phyloP scores from a whole-genome alignment of 2,888 invertebrate genomes.

The Brachyopa scutellaris region DNA sequence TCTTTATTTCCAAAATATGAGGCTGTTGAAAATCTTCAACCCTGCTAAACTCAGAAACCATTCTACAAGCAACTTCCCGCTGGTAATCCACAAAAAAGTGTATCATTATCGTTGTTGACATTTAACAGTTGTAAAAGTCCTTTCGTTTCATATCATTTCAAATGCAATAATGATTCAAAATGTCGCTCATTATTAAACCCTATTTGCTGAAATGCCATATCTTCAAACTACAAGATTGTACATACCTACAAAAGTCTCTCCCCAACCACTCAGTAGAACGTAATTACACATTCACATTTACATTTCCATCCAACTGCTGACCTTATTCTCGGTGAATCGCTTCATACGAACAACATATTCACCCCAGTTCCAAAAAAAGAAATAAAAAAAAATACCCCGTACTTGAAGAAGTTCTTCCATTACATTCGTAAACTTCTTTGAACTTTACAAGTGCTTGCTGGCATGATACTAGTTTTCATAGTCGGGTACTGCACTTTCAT shows the following conservation, averaged over 20 bases:
- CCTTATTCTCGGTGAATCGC: conserved; percentile 48
- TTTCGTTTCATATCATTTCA: too few relatives aligned
- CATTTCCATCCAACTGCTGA: conserved; percentile 50
- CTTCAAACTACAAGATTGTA: conserved; percentile 33
- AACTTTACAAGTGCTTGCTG: conserved; percentile 70
- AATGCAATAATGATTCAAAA: too few relatives aligned
- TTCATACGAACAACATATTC: conserved; percentile 42
- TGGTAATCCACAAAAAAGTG: too few relatives aligned
- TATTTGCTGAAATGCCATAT: too few relatives aligned
- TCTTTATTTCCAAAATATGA: too few relatives aligned
- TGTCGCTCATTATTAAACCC: too few relatives aligned
- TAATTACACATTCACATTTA: conserved; percentile 50
- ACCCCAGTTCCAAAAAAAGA: background rate
- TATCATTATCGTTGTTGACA: too few relatives aligned
- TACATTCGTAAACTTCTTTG: conserved; percentile 66
- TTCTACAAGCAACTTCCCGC: too few relatives aligned
- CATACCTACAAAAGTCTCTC: conserved; percentile 39
- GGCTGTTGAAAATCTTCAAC: too few relatives aligned
- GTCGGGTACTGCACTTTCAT: conserved; percentile 50
- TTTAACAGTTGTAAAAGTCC: too few relatives aligned
- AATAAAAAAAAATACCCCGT: background rate
- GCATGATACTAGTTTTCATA: conserved; percentile 67
- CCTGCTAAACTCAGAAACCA: too few relatives aligned
- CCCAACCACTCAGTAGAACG: conserved; percentile 24
- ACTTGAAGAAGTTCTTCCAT: conserved; percentile 63